phyloP scores from a whole-genome alignment of 2,888 invertebrate genomes.

The Drosophila phalerata region DNA sequence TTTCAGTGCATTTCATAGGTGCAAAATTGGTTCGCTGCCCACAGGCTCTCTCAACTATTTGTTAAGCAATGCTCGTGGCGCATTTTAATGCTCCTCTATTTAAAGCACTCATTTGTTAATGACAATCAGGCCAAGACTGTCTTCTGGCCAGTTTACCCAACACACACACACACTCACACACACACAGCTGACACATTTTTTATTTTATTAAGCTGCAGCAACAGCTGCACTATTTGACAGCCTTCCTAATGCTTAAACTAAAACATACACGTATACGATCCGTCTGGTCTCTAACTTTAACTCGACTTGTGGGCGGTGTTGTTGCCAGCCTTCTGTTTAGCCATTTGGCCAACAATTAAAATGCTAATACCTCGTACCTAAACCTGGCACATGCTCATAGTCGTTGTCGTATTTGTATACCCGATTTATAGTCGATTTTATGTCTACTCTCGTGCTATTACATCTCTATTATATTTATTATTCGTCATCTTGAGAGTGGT shows the following conservation, averaged over 20 bases:
- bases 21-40: slow-evolving; percentile 54
- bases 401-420: slow-evolving; percentile 9
- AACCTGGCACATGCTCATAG: slow-evolving; percentile 10
- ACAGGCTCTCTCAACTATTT: slow-evolving; percentile 28
- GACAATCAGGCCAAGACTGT: slow-evolving; percentile 46
- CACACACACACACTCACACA: neutral
- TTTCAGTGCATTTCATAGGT: slow-evolving; percentile 59
- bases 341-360: slow-evolving; percentile 9
- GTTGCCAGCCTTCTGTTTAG: slow-evolving; percentile 22
- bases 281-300: slow-evolving; percentile 9
- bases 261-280: slow-evolving; percentile 30
- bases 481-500: neutral
- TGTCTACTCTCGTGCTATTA: slow-evolving; percentile 7
- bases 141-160: neutral
- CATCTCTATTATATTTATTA: slow-evolving; percentile 22
- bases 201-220: slow-evolving; percentile 38
- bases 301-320: slow-evolving; percentile 43
- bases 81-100: slow-evolving; percentile 50
- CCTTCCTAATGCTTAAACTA: slow-evolving; percentile 14
- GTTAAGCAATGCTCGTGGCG: slow-evolving; percentile 50
- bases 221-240: slow-evolving; percentile 26
- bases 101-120: slow-evolving; percentile 64
- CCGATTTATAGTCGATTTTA: slow-evolving; percentile 23
- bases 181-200: slow-evolving; percentile 24
- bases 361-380: slow-evolving; percentile 7